Base-by-base conservation (phyloP, 2,113 vertebrate genomes). In the Dryoscopus gambensis region DNA sequence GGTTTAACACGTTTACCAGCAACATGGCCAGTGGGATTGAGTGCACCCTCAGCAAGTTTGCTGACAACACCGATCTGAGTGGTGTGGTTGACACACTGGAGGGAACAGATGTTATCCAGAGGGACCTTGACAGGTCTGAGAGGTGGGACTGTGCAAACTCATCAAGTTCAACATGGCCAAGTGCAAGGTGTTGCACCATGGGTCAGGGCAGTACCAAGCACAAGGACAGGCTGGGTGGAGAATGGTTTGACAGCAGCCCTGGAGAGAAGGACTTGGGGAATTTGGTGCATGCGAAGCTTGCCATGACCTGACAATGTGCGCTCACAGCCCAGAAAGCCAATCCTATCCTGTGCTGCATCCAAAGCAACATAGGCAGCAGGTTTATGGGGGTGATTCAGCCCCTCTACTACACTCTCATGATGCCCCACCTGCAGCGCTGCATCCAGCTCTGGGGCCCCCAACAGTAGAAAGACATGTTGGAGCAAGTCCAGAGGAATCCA, bases 41-140 rank as follows among this genome's bases (percentile, higher is more conserved):
- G 4, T n/a, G 22, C 46, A 20, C 5, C 15, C 10, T 30, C 68
- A 52, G 37, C 33, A 50, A 9, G 15, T 67, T 44, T 59, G 37
- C 17, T 57, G 40, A n/a, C 30, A 64, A 2, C 42, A 65, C 27
- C 59, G 28, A 13, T 21, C 18, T 44, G 18, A 33, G 22, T 18
- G 11, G 9, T 33, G 50, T 13, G 35, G 4, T 20, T 0, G 0
- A 28, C n/a, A 37, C 22, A 5, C 18, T 13, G 27, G 18, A 52
- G 27, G 50, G 70, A 25, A 7, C 10, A 42, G 52, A 50, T 17
- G 16, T 17, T 53, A 35, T 5, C 52, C 83, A 86, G 31, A 76
- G 9, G 7, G 28, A 46, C 23, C 33, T 12, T 14, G 44, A 28
- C 22, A 67, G 33, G 15, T 27, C 28, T 59, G 52, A 46, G 52